Conservation (phyloP, 2,888 invertebrate genomes). For the Diachrysia chrysitis region DNA sequence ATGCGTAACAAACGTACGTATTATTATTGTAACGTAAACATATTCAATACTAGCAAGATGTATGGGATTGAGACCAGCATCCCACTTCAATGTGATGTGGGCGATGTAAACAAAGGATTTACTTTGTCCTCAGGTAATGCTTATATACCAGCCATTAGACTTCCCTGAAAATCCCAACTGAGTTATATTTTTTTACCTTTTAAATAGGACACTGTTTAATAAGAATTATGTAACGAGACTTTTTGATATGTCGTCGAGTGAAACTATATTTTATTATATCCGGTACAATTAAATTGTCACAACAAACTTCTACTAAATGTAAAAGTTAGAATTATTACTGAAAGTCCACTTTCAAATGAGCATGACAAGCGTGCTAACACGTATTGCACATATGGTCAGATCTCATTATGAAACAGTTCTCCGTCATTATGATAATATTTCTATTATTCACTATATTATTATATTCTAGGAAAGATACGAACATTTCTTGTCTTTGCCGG, state of each 20-base stretch:
- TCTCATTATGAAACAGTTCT: neutral
- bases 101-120: conserved; percentile 19
- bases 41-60: neutral
- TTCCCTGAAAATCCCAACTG: neutral
- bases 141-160: conserved; percentile 13
- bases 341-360: conserved; percentile 1
- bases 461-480: conserved; percentile 2
- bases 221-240: neutral
- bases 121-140: conserved; percentile 8
- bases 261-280: conserved; percentile 4
- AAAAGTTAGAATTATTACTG: neutral
- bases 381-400: neutral
- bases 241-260: neutral
- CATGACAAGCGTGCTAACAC: neutral
- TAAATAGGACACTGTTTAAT: conserved; percentile 5
- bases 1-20: too few relatives aligned
- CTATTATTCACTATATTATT: neutral
- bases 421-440: conserved; percentile 1
- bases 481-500: too few relatives aligned
- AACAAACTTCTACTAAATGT: neutral
- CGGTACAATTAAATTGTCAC: neutral
- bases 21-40: neutral
- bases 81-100: neutral
- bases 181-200: conserved; percentile 18
- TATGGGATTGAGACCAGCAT: conserved; percentile 5